Base-by-base conservation (phyloP, 2,797 vertebrate genomes). In the Trachurus trachurus region DNA sequence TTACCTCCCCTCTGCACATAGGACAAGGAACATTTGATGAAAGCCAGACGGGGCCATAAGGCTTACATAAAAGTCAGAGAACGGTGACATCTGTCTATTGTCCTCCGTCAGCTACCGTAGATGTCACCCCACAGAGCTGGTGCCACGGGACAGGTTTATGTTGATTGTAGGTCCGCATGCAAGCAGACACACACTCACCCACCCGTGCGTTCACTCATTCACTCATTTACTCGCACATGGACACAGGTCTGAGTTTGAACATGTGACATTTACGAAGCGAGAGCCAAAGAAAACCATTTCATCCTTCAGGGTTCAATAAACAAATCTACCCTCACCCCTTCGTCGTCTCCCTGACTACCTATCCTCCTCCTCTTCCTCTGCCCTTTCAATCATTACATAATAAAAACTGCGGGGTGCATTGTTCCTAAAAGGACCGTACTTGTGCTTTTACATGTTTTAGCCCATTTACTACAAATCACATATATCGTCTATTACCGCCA, bases 241-340 rank as follows among this genome's bases (percentile, higher is more conserved):
- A 77, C 60, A 88, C 66, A 40, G 22, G 16, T 71, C 45, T 47
- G 78, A 89, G 90, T 68, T 76, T 71, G 49, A 85, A 77, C 19
- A 83, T 81, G 83, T 90, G 91, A 94, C 93, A 94, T 94, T 95
- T 94, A 94, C 11, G 85, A 93, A 92, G 87, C 84, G 87, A 89
- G 79, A 93, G 73, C 73, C 52, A 87, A 94, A 89, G 91, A 72
- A 91, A 94, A 91, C 88, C 92, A 94, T 88, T 84, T 89, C 80
- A 40, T 87, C 79, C 86, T 81, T 44, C 74, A 70, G 71, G 78
- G 75, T 88, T 86, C 21, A 26, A 53, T 80, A 76, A 88, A 91
- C 82, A 88, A 88, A 84, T 84, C 71, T 58, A 65, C 58, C 64
- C 47, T 56, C 67, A 54, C 49, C 68, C 31, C 66, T 77, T 75